A percentile compares a stretch with the other conserved stretches of the same genome.
These are phyloP conservation scores for Lasioglossum oenotherae DNA, from an alignment of 2,888 invertebrate genomes.

Conservation along the genomic window DNA sequence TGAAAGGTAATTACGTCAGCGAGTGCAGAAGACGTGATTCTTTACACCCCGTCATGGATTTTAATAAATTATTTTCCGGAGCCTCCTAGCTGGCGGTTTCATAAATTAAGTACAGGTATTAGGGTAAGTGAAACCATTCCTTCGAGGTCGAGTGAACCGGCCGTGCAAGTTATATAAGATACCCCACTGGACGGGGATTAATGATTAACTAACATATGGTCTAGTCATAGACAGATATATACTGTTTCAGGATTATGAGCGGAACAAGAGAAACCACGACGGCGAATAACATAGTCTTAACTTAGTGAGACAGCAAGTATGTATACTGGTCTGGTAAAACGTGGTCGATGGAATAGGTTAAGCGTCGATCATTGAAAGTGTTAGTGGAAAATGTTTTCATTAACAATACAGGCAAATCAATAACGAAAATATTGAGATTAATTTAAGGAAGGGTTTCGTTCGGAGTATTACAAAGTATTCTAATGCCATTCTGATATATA, in stretches of 20 bases:
- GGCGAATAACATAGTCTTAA: neutral
- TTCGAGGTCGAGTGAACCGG: conserved; percentile 1
- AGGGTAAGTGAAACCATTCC: conserved; percentile 7
- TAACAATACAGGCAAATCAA: neutral
- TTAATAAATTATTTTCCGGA: neutral
- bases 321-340: neutral
- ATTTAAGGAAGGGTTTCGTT: neutral
- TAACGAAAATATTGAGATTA: neutral
- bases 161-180: conserved; percentile 24
- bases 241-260: conserved; percentile 9
- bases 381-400: neutral
- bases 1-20: neutral
- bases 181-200: conserved; percentile 8
- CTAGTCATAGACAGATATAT: conserved; percentile 21
- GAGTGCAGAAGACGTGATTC: neutral
- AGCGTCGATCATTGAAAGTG: neutral
- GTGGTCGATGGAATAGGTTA: neutral
- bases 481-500: too few species aligned
- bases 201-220: conserved; percentile 22
- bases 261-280: neutral
- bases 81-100: neutral
- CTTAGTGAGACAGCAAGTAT: neutral
- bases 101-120: conserved; percentile 15
- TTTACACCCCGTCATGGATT: neutral
- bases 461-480: too few species aligned